A percentile compares a stretch with the other conserved stretches of the same genome.
Conservation (phyloP, 2,888 invertebrate genomes). For the Erpobdella octoculata region DNA sequence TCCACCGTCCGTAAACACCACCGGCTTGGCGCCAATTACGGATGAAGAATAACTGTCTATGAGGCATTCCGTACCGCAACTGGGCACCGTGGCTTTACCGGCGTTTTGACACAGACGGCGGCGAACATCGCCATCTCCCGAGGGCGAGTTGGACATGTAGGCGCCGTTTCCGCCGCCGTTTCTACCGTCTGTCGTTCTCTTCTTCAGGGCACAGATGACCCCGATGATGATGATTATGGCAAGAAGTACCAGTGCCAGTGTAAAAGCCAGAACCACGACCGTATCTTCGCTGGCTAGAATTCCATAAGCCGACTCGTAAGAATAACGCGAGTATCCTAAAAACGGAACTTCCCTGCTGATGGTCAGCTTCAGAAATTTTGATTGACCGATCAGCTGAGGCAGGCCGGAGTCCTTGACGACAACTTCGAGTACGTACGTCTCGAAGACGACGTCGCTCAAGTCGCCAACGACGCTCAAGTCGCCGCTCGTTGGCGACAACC, state of each 20-base stretch:
- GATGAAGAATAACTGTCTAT: slow-evolving; percentile 5
- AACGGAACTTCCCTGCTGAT: slow-evolving; percentile 25
- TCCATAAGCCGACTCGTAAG: background rate
- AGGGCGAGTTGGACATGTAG: background rate
- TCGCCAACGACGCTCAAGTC: slow-evolving; percentile 26
- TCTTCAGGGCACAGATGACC: slow-evolving; percentile 33
- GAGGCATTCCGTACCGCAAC: background rate
- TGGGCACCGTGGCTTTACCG: background rate
- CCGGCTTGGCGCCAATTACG: background rate
- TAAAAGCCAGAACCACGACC: slow-evolving; percentile 32
- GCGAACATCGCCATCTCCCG: background rate
- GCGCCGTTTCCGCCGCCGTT: slow-evolving; percentile 6
- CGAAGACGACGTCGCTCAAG: slow-evolving; percentile 7
- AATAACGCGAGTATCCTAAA: background rate
- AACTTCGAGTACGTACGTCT: slow-evolving; percentile 27
- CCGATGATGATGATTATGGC: slow-evolving; percentile 36
- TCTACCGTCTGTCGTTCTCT: slow-evolving; percentile 18
- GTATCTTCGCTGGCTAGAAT: slow-evolving; percentile 31
- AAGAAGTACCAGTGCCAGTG: slow-evolving; percentile 35
- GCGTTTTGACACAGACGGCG: background rate
- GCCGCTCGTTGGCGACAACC: background rate
- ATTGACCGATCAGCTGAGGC: slow-evolving; percentile 26
- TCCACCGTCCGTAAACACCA: background rate
- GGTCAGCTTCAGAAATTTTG: slow-evolving; percentile 27
- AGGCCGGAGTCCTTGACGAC: slow-evolving; percentile 32